phyloP scores from a whole-genome alignment of 2,888 invertebrate genomes.

The Sturmia bella region DNA sequence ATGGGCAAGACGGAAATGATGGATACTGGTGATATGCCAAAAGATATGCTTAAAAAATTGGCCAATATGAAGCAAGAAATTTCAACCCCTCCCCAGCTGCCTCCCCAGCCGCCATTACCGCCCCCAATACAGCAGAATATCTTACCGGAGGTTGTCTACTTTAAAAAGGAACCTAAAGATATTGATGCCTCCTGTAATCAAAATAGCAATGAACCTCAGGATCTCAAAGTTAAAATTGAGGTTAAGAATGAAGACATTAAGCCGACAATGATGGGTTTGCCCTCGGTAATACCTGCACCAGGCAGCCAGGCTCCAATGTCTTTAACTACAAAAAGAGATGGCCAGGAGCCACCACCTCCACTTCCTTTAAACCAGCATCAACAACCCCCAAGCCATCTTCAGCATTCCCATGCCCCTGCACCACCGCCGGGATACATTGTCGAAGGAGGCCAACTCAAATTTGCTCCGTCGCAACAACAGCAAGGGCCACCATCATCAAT shows the following conservation, averaged over 20 bases:
- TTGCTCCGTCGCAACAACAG: conserved; percentile 72
- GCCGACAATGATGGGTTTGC: conserved; percentile 74
- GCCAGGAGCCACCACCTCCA: conserved; percentile 28
- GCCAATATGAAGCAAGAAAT: conserved; percentile 81
- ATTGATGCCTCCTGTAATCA: conserved; percentile 82
- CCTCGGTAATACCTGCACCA: conserved; percentile 57
- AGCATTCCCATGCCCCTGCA: conserved; percentile 69
- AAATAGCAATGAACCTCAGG: conserved; percentile 86
- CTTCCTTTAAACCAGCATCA: conserved; percentile 52
- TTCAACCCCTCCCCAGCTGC: conserved; percentile 71
- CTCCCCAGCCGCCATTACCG: conserved; percentile 69
- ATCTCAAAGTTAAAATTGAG: conserved; percentile 88
- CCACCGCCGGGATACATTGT: conserved; percentile 77
- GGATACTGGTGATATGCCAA: conserved; percentile 72
- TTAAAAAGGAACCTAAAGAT: conserved; percentile 83
- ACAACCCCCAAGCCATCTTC: conserved; percentile 73
- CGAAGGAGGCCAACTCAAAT: conserved; percentile 77
- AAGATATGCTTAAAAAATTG: conserved; percentile 81
- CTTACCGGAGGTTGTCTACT: conserved; percentile 84
- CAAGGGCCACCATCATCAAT: conserved; percentile 73
- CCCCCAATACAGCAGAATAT: conserved; percentile 54
- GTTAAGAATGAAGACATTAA: conserved; percentile 82
- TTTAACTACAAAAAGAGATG: conserved; percentile 57
- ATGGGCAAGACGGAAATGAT: conserved; percentile 76
- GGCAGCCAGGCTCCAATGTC: conserved; percentile 52